Conservation (phyloP, 2,113 vertebrate species). For the Fulica atra region DNA sequence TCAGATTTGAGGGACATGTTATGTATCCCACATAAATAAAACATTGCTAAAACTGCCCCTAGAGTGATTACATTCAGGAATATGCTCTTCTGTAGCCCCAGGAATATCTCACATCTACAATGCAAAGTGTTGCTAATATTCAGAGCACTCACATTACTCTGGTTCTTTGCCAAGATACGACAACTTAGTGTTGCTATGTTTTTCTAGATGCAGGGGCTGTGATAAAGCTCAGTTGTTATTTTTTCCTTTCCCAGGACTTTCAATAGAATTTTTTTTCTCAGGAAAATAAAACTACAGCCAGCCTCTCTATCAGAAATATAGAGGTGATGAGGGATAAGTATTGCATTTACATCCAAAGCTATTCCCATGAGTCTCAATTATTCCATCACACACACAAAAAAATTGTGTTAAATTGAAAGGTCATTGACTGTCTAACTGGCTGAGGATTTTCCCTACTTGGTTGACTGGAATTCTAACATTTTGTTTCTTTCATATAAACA, state of each 20-base stretch:
- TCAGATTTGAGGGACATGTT: neutral
- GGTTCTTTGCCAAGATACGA: constrained; percentile 31
- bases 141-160: neutral
- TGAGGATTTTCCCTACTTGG: neutral
- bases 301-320: neutral
- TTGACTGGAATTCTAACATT: neutral
- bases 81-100: neutral
- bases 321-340: neutral
- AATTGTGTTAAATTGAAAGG: neutral
- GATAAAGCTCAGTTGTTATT: neutral
- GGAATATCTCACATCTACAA: neutral
- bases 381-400: neutral
- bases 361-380: neutral
- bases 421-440: neutral
- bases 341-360: neutral
- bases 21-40: constrained; percentile 16
- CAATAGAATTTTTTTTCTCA: neutral
- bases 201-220: neutral
- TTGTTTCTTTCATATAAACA: neutral
- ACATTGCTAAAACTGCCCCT: constrained; percentile 17
- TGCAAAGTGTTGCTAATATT: constrained; percentile 30
- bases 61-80: neutral
- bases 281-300: neutral
- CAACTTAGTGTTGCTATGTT: neutral
- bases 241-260: neutral